These are phyloP conservation scores for Campylorhamphus procurvoides DNA, from an alignment of 2,113 vertebrate species.

Conservation along the genomic window DNA sequence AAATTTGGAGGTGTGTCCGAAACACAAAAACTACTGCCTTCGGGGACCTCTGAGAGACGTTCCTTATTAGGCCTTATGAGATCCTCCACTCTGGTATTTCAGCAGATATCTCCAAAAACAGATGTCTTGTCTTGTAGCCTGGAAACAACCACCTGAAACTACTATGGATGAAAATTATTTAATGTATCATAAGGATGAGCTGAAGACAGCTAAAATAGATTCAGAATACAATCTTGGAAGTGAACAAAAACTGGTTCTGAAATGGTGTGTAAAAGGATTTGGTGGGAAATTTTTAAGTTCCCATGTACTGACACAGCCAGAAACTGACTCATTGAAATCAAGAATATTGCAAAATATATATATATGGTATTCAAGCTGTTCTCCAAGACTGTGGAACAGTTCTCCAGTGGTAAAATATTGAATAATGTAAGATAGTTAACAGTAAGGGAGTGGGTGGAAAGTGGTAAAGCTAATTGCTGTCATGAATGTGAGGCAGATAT, in stretches of 20 bases:
- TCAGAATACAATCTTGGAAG: not conserved
- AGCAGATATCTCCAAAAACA: not conserved
- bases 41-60: not conserved
- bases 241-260: not conserved
- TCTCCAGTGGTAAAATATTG: not conserved
- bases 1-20: not conserved
- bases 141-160: not conserved
- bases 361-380: not conserved
- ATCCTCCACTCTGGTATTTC: not conserved
- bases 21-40: not conserved
- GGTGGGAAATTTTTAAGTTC: not conserved
- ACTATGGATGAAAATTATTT: not conserved
- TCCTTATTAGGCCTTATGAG: not conserved
- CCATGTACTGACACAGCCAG: not conserved
- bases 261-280: not conserved
- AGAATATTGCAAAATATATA: not conserved
- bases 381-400: not conserved
- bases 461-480: not conserved
- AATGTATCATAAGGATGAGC: not conserved
- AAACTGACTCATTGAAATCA: not conserved
- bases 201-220: not conserved
- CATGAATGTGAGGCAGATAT: not conserved
- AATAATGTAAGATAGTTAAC: not conserved
- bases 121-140: not conserved
- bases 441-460: not conserved